Evolutionary conservation across 2,113 vertebrate species (phyloP).

Genomic region (Lathamus discolor): DNA sequence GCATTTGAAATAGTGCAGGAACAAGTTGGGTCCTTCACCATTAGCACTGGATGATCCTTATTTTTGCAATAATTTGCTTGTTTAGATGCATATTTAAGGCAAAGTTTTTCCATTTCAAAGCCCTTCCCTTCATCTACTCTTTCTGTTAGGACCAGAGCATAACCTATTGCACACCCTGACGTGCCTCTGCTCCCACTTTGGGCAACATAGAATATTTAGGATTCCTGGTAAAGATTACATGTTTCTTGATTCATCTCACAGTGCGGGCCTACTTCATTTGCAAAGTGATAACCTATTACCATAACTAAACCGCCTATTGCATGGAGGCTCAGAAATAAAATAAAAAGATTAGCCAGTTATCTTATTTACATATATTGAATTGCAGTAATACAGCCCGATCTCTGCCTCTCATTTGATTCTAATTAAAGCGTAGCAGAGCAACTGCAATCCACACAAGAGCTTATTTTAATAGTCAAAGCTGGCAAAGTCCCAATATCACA

Average conservation of each 20-base stretch:
- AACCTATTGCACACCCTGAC: not conserved
- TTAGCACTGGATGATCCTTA: not conserved
- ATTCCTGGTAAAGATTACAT: constrained; percentile 72
- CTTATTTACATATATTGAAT: constrained; percentile 90
- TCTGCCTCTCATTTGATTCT: constrained; percentile 93
- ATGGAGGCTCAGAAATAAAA: constrained; percentile 86
- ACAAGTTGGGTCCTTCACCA: not conserved
- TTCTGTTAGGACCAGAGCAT: not conserved
- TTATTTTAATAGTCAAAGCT: constrained; percentile 94
- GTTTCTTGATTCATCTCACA: constrained; percentile 82
- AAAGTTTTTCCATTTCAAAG: not conserved
- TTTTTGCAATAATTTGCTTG: constrained; percentile 28
- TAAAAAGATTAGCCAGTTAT: constrained; percentile 89
- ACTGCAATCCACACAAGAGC: constrained; percentile 94
- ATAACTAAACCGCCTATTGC: constrained; percentile 84
- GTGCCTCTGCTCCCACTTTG: constrained; percentile 23
- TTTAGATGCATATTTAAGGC: constrained; percentile 44
- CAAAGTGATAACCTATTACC: constrained; percentile 85
- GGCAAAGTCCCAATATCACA: constrained; percentile 96
- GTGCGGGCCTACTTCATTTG: constrained; percentile 81
- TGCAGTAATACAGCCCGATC: constrained; percentile 89
- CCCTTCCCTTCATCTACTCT: not conserved
- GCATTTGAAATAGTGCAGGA: not conserved
- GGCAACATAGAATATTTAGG: constrained; percentile 64
- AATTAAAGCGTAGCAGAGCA: constrained; percentile 92